Conservation (phyloP, 2,888 invertebrate species). For the Brachyopa scutellaris region DNA sequence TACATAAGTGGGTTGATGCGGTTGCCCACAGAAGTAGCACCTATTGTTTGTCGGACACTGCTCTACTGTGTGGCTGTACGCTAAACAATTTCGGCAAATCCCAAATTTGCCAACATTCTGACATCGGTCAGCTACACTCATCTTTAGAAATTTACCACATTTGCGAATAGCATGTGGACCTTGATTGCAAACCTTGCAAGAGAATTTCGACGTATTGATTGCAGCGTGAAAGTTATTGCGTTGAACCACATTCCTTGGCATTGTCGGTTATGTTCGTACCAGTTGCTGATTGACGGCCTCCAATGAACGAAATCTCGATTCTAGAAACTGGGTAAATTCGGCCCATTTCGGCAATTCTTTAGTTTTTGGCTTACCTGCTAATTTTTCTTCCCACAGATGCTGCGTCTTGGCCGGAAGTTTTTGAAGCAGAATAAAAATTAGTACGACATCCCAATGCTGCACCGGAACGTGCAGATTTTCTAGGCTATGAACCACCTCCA, state of each 20-base stretch:
- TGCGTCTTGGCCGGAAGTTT: too few species aligned
- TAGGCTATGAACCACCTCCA: too few species aligned
- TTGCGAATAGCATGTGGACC: too few species aligned
- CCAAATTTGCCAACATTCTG: neutral
- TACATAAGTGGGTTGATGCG: too few species aligned
- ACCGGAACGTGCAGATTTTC: too few species aligned
- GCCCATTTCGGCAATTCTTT: neutral
- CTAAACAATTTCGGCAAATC: neutral
- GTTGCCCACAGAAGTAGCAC: too few species aligned
- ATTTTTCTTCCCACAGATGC: slow-evolving; percentile 1
- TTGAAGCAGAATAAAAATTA: too few species aligned
- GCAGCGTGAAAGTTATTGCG: too few species aligned
- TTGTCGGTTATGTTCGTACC: neutral
- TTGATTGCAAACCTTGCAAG: neutral
- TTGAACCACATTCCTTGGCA: neutral
- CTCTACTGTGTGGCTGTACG: too few species aligned
- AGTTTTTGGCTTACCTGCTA: neutral
- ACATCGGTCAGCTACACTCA: neutral
- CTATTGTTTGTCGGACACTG: neutral
- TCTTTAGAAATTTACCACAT: neutral
- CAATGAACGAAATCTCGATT: slow-evolving; percentile 3
- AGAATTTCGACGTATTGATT: neutral
- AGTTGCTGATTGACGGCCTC: neutral
- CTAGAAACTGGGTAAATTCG: neutral
- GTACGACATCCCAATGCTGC: too few species aligned